Conservation (phyloP, 2,113 vertebrate genomes). For the Paracyprichromis sp. region DNA sequence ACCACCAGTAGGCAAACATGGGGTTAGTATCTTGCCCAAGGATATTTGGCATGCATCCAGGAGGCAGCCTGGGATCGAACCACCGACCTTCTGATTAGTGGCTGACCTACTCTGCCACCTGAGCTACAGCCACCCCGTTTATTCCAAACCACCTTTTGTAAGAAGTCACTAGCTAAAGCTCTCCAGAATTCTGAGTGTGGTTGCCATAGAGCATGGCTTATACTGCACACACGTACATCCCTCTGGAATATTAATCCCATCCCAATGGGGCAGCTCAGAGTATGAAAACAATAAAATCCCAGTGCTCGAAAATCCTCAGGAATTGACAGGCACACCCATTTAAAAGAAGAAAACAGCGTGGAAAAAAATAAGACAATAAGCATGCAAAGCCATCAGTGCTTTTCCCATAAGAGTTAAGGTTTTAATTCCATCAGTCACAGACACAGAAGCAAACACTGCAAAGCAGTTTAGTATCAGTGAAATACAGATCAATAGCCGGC, state of each 20-base stretch:
- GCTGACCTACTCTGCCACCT: too few relatives aligned
- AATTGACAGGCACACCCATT: background rate
- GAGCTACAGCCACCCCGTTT: background rate
- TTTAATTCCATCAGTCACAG: background rate
- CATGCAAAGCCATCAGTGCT: background rate
- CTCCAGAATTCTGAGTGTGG: slow-evolving; percentile 5
- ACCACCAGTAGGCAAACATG: too few relatives aligned
- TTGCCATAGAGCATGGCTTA: slow-evolving; percentile 4
- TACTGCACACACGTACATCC: slow-evolving; percentile 23
- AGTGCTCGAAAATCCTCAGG: background rate
- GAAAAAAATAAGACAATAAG: background rate
- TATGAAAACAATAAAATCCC: background rate
- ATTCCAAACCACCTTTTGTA: background rate
- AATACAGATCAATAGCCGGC: background rate
- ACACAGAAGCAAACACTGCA: background rate
- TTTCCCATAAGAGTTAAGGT: background rate
- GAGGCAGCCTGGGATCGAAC: too few relatives aligned
- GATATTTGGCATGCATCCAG: too few relatives aligned
- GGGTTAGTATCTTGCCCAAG: too few relatives aligned
- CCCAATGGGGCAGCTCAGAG: slow-evolving; percentile 5
- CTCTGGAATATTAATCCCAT: slow-evolving; percentile 37
- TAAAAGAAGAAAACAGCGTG: background rate
- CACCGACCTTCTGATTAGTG: too few relatives aligned
- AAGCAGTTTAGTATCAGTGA: background rate
- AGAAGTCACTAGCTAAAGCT: background rate